Conservation (phyloP, 2,888 invertebrate genomes). For the Pterostichus madidus region DNA sequence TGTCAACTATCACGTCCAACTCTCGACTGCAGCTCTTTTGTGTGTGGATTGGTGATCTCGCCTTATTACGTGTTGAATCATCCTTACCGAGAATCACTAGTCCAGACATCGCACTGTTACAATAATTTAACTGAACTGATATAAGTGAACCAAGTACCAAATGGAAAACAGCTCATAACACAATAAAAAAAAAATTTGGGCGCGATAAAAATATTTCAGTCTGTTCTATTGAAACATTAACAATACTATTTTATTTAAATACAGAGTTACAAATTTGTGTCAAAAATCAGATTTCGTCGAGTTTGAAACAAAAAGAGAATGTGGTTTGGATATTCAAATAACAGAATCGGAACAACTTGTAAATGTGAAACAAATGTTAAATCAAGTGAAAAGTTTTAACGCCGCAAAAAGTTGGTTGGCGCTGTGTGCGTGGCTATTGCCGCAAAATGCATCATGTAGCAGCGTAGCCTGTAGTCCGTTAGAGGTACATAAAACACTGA, state of each 20-base stretch:
- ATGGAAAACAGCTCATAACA: no score
- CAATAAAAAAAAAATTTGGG: background rate
- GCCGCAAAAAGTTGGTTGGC: slow-evolving; percentile 23
- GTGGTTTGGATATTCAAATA: slow-evolving; percentile 49
- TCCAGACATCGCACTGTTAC: no score
- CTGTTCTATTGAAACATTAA: background rate
- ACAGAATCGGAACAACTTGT: slow-evolving; percentile 37
- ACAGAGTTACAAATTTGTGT: slow-evolving; percentile 40
- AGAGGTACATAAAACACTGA: background rate
- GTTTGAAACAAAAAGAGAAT: slow-evolving; percentile 44
- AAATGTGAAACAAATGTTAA: slow-evolving; percentile 54
- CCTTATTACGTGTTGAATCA: no score
- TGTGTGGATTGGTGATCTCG: no score
- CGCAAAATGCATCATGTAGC: slow-evolving; percentile 11
- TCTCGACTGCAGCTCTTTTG: no score
- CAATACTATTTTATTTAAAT: slow-evolving; percentile 17
- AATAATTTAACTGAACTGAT: no score
- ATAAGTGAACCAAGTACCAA: no score
- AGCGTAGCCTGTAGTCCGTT: background rate
- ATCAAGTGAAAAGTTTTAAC: slow-evolving; percentile 46
- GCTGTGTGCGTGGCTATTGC: background rate
- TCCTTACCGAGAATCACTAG: no score
- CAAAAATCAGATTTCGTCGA: slow-evolving; percentile 29
- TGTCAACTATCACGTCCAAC: no score
- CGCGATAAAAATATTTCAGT: slow-evolving; percentile 7